These are phyloP conservation scores for Drosophila cardini DNA, from an alignment of 1,140 invertebrate species.

Conservation along the genomic window DNA sequence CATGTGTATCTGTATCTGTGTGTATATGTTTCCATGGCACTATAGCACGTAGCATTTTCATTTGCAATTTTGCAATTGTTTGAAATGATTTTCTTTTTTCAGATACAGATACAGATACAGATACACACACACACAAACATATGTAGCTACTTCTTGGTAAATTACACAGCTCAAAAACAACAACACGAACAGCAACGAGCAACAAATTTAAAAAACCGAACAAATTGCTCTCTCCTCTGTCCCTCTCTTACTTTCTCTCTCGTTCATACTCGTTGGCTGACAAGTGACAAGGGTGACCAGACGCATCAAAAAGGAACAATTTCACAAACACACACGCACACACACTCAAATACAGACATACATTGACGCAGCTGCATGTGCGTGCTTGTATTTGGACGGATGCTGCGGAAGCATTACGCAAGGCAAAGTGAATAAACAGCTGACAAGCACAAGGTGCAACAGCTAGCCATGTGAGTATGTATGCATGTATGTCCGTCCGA, in stretches of 20 bases:
- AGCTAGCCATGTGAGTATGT: slow-evolving; percentile 35
- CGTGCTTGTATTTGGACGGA: slow-evolving; percentile 40
- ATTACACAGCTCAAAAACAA: slow-evolving; percentile 15
- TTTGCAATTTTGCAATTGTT: slow-evolving; percentile 76
- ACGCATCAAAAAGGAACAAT: slow-evolving; percentile 20
- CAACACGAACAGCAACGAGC: slow-evolving; percentile 12
- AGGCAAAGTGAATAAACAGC: slow-evolving; percentile 48
- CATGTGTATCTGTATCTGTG: slow-evolving; percentile 4
- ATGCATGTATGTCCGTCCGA: slow-evolving; percentile 6
- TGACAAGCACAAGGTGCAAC: slow-evolving; percentile 52
- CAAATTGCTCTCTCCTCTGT: slow-evolving; percentile 11
- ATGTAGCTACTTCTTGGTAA: slow-evolving; percentile 41
- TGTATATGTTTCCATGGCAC: slow-evolving; percentile 43
- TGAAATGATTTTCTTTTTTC: slow-evolving; percentile 56
- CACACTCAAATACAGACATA: slow-evolving; percentile 3
- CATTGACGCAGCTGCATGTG: slow-evolving; percentile 18
- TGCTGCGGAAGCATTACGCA: slow-evolving; percentile 60
- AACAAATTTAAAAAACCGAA: slow-evolving; percentile 33
- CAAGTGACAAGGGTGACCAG: slow-evolving; percentile 50
- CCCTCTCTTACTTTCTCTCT: not conserved
- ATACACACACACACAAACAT: not conserved
- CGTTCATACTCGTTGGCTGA: not conserved
- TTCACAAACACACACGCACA: slow-evolving; percentile 11
- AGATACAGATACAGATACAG: not conserved
- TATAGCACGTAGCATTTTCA: slow-evolving; percentile 51